phyloP scores from a whole-genome alignment of 2,113 vertebrate species.

The Andinoacara biseriatus region DNA sequence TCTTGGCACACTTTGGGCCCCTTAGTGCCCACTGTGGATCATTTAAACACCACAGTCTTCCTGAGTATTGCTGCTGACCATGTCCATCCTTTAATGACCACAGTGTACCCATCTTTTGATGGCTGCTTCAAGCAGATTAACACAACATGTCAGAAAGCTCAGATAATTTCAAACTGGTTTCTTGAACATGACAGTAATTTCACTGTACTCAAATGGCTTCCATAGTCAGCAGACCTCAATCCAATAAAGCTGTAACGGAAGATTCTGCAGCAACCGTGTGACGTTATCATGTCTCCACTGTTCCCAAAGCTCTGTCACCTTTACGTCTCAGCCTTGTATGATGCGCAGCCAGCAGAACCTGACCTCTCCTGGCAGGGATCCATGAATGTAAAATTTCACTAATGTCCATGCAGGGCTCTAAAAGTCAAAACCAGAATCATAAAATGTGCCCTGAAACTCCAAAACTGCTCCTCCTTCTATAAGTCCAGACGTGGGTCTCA shows the following conservation, averaged over 20 bases:
- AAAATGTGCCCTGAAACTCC: background rate
- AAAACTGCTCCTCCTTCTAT: no score
- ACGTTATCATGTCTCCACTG: background rate
- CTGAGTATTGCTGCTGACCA: background rate
- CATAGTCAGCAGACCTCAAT: background rate
- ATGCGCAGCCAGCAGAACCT: no score
- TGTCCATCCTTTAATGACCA: no score
- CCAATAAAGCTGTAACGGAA: background rate
- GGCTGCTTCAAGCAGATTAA: no score
- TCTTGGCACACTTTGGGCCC: background rate
- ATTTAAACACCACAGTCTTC: background rate
- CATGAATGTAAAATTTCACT: background rate
- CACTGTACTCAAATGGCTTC: background rate
- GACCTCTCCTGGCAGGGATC: rapidly evolving
- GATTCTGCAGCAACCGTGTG: background rate
- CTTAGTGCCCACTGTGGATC: background rate
- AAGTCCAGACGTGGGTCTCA: no score
- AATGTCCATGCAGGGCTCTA: background rate
- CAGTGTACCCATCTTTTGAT: no score
- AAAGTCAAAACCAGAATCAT: background rate
- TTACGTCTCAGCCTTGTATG: background rate
- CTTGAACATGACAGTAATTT: background rate
- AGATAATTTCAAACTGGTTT: no score
- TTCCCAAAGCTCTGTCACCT: background rate
- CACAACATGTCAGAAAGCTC: no score